Evolutionary conservation across 2,113 vertebrate species (phyloP), one percentile per base, ranked within the genome.

Genomic region (Neolamprologus hecqui): DNA sequence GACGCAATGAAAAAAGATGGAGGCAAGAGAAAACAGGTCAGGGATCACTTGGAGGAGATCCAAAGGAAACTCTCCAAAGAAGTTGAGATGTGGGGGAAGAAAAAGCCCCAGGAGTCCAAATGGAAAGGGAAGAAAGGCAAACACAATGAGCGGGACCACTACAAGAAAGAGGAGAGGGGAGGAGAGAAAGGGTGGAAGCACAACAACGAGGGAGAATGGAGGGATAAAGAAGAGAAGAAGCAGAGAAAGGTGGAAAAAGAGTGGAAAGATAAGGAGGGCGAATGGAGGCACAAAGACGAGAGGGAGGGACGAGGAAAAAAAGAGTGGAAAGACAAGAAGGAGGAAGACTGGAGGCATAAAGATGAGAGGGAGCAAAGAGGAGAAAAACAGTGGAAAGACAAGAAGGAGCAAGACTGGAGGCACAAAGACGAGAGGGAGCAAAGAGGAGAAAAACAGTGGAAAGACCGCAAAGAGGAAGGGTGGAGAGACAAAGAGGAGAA

Each of bases 1-100:
- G 91, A 94, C 28, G 95, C 90, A 68, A 96, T 96, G 94, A 96
- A 95, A 68, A 93, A 86, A n/a, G 86, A 93, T 5, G 90, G 90
- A 55, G 89, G 93, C 4, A 83, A 90, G 63, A 84, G 92, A 77
- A 95, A 91, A 53, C 86, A 26, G 8, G 92, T 96, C 47, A 87
- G 92, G 81, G 96, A 96, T 8, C 93, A 86, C 82, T 80, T 97
- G 90, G 94, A 94, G 60, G 94, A 94, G 84, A 92, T 97, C 92
- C 96, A 96, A 91, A 92, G 79, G 92, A 95, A 89, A 85, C 93
- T 96, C 8, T 95, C 94, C 0, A 92, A 96, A 14, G 89, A 95
- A 45, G 96, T 96, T 2, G 96, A 96, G 82, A 92, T 58, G 53
- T 92, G 96, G 90, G 92, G 92, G 13, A 94, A 88, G 93, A 95